Evolutionary conservation across 2,888 invertebrate species (phyloP), one percentile per base, ranked within the genome.

Genomic region (Julus scandinavius): DNA sequence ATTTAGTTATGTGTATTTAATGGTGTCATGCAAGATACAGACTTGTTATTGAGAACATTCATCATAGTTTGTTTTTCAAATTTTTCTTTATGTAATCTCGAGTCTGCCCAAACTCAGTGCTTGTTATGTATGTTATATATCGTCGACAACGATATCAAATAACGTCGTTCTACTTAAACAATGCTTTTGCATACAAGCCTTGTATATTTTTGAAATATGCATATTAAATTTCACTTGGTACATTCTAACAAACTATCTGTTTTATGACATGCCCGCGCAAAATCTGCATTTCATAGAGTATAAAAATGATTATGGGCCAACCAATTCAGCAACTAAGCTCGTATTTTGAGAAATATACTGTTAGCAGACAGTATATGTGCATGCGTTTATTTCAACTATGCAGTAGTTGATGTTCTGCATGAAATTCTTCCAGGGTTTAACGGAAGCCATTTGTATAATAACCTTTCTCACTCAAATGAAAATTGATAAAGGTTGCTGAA

Each of bases 251-350:
- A 63, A 63, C 63, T n/a, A 63, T 63, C n/a, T n/a, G 63, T 63
- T 63, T 63, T 63, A 63, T n/a, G 63, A 63, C n/a, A 6, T 17
- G 4, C 17, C 4, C n/a, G 17, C n/a, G 17, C 63, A 17, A 63
- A 45, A 63, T 63, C 63, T 20, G 63, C 63, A 63, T 63, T 63
- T 63, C 63, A 63, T 63, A 63, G 17, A 17, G 17, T 17, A 63
- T 63, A 63, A 63, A 63, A 63, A 63, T n/a, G 63, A 63, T 63
- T 63, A 63, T 63, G 63, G 63, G n/a, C n/a, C 63, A 63, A 63
- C n/a, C n/a, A 5, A n/a, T 63, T 63, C n/a, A 17, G 63, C 63
- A 63, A 63, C 63, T 63, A 63, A 17, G 63, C 6, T 6, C 7
- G 7, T 63, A 63, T 63, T 17, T 17, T 6, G n/a, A 63, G 63